Base-by-base conservation (phyloP, 2,888 invertebrate genomes). In the Cyaniris semiargus region DNA sequence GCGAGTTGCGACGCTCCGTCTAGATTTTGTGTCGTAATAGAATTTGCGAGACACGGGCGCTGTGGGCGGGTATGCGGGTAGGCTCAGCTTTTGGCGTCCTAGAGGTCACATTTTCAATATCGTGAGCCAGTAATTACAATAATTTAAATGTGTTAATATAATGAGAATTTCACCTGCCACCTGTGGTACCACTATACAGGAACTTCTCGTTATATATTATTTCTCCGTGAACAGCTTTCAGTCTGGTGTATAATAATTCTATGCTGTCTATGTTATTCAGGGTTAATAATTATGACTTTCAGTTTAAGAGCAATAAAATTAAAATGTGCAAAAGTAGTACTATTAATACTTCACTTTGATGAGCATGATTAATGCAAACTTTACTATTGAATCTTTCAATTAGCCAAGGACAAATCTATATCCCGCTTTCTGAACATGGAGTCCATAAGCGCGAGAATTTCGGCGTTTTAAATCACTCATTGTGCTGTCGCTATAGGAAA, bases 21-120 rank as follows among this genome's bases (percentile, higher is more conserved):
- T 66, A 31, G 27, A 66, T 66, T n/a, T 58, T 23, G 10, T 23
- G 31, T 34, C 71, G 71, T 71, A 71, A 71, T 38, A 38, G 8
- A 70, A 71, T 38, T 38, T 71, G 71, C 71, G 21, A 71, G 71
- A 38, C 38, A 15, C 66, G 66, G 66, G 66, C 53, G 74, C 74
- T 15, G 74, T 74, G 74, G 74, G 74, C 53, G 53, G 74, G 53
- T 76, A 78, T 71, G 71, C 74, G 44, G 75, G 78, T 78, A 78
- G 78, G 78, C 78, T 75, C 70, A 53, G 31, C 58, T 75, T 78
- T 78, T 78, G 78, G 78, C 75, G 74, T 23, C 23, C 74, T 27
- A 18, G 23, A 74, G 74, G 74, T 48, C 74, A 23, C 74, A 15
- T 72, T 48, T 72, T 72, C 72, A 72, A 72, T 72, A 74, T 74